Percentiles rank a stretch among this genome's conserved stretches.
phyloP scores from a whole-genome alignment of 2,888 invertebrate genomes.

The Amblyjoppa fuscipennis region DNA sequence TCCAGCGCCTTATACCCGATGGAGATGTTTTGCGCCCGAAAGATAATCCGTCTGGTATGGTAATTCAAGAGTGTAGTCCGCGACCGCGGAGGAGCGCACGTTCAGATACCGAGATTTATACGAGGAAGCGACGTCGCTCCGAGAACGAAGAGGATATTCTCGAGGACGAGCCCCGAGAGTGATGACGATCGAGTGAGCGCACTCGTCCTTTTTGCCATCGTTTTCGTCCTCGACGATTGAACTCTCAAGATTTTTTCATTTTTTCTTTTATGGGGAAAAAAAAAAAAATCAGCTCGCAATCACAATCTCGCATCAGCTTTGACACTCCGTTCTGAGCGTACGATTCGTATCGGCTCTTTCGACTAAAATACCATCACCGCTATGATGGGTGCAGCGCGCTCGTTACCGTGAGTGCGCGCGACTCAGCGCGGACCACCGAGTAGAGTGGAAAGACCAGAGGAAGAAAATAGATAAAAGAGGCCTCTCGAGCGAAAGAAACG shows the following conservation, averaged over 20 bases:
- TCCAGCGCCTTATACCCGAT: conserved; percentile 71
- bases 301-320: not conserved
- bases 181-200: conserved; percentile 18
- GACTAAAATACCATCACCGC: not conserved
- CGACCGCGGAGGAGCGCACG: conserved; percentile 25
- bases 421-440: not conserved
- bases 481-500: conserved; percentile 39
- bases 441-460: not conserved
- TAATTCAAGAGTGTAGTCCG: conserved; percentile 79
- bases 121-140: conserved; percentile 15
- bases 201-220: not conserved
- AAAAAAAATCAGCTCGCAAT: not conserved
- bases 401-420: conserved; percentile 5
- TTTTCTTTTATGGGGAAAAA: not conserved
- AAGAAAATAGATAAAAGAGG: conserved; percentile 17
- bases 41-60: conserved; percentile 84
- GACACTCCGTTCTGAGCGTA: not conserved
- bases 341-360: not conserved
- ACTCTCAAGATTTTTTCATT: not conserved
- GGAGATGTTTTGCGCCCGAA: conserved; percentile 83
- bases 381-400: conserved; percentile 19
- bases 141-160: conserved; percentile 41
- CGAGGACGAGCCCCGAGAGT: conserved; percentile 59
- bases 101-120: conserved; percentile 20
- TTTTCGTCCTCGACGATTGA: not conserved